Evolutionary conservation across 2,888 invertebrate genomes (phyloP), one percentile per base, ranked within the genome.

Genomic region (Agriotes lineatus): DNA sequence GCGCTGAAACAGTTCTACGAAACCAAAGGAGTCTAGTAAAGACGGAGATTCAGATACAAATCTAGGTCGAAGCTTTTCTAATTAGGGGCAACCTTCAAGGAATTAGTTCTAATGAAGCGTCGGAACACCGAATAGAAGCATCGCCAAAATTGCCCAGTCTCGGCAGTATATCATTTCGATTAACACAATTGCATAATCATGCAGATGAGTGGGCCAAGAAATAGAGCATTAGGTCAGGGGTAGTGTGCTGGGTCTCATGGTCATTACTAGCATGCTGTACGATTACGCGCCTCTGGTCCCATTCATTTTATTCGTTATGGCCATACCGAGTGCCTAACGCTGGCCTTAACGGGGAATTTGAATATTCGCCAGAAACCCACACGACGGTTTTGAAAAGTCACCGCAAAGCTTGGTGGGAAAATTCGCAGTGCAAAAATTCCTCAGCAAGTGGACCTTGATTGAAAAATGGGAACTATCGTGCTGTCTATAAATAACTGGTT

Each of bases 171-270:
- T 5, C 25, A 16, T 16, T 42, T 42, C 16, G 42, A 42, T 42
- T 48, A 48, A 20, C 22, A 18, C 19, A 1, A 39, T 56, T 56
- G 22, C 56, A 22, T 56, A 39, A 56, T 37, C 19, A 12, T 18
- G 14, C 37, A 22, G 50, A 66, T 59, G 59, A 59, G 66, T 66
- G 66, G 73, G 73, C 71, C 72, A 67, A 52, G 75, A 77, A 76
- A 75, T 73, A 73, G 77, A 76, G 74, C 76, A 77, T 74, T 77
- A 70, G 76, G 77, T 77, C 77, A 77, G 77, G 77, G 77, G 77
- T 77, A 77, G 77, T 72, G 61, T 72, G 69, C 64, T 66, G 68
- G 62, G 68, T 64, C 73, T 76, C 76, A 76, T 76, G 76, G 76
- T 75, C 75, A 75, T 69, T 72, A 71, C 71, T 74, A n/a, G 42